Evolutionary conservation across 2,888 invertebrate genomes (phyloP).

Genomic region (Pristionchus fissidentatus): DNA sequence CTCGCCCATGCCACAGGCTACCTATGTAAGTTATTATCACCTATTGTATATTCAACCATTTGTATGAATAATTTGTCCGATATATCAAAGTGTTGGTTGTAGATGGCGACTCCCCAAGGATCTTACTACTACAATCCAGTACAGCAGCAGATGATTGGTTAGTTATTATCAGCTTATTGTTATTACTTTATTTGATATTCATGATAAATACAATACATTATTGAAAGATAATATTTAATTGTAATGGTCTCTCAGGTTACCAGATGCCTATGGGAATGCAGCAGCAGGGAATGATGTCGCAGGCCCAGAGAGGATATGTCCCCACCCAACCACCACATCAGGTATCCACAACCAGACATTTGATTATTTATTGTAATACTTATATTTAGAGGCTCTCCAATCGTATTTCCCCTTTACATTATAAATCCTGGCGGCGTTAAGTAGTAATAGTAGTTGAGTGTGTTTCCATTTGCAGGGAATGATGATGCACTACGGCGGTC

Average conservation of each 20-base stretch:
- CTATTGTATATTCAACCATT: neutral
- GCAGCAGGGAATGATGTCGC: slow-evolving; percentile 29
- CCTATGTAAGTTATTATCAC: neutral
- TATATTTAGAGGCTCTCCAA: neutral
- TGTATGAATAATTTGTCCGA: neutral
- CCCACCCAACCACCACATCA: neutral
- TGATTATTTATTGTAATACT: neutral
- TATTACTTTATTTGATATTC: too few species aligned
- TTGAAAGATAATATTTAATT: too few species aligned
- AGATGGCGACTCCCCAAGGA: slow-evolving; percentile 13
- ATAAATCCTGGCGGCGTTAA: neutral
- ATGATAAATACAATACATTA: too few species aligned
- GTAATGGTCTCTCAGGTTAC: neutral
- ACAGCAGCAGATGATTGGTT: neutral
- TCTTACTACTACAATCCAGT: neutral
- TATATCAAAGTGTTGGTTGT: neutral
- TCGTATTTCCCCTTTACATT: neutral
- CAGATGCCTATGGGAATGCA: slow-evolving; percentile 23
- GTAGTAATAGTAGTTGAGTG: neutral
- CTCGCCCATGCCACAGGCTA: neutral
- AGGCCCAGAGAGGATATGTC: neutral
- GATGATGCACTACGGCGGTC: slow-evolving; percentile 29
- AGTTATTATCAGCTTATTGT: too few species aligned
- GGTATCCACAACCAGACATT: neutral
- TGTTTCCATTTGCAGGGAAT: neutral